Evolutionary conservation across 1,140 invertebrate genomes (phyloP), one percentile per base, ranked within the genome.

Genomic region (Drosophila repletoides): DNA sequence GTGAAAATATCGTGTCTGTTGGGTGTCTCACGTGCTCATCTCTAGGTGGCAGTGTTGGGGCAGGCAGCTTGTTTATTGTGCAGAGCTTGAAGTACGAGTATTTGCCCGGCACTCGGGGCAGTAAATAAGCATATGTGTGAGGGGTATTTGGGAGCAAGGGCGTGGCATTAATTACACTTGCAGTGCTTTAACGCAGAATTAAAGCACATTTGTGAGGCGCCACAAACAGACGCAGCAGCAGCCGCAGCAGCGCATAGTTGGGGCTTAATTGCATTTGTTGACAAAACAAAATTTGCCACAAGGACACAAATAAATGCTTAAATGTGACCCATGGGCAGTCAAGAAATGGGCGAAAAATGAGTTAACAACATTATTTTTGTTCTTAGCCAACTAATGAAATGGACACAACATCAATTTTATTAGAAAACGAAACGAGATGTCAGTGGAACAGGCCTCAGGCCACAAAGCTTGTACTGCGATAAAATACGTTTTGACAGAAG

Each of bases 401-500:
- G 58, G 58, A 31, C 65, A 22, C 65, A 76, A 55, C 65, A 73
- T 70, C 65, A 56, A 61, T 76, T 73, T 72, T 65, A 70, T 70
- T 64, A 66, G 56, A n/a, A 69, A 38, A 48, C 29, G 17, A 40
- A 22, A 15, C 2, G 15, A 48, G 38, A n/a, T n/a, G n/a, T n/a
- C n/a, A n/a, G n/a, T n/a, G n/a, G 36, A 22, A 22, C 3, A 40
- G 9, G 41, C 33, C 17, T 12, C n/a, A 29, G 33, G 56, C 64
- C 48, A 48, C 64, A 49, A 56, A 56, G 56, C 38, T 26, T 19
- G 5, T 24, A 2, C 24, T 15, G 48, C 55, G 69, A 83, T 83
- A 83, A 83, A 83, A 79, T 64, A 84, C 66, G 53, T 83, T 84
- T 84, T 83, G 79, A 83, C 79, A 83, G 64, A 80, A 84, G 69